Conservation (phyloP, 1,140 invertebrate species). For the Drosophila simulans region DNA sequence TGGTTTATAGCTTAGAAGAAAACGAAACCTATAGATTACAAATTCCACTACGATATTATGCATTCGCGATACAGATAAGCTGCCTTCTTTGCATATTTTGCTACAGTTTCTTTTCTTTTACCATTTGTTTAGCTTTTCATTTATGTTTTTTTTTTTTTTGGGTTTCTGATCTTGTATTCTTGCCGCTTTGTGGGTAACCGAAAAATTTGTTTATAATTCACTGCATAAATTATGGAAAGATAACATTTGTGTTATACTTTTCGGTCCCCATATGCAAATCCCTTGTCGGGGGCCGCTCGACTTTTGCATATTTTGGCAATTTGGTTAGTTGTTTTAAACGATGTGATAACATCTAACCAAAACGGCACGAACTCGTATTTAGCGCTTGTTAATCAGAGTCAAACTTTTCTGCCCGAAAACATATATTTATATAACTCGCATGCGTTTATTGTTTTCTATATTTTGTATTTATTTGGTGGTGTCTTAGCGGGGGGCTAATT, state of each 20-base stretch:
- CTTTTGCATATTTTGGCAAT: conserved; percentile 76
- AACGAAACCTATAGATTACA: conserved; percentile 66
- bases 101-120: conserved; percentile 59
- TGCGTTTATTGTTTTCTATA: conserved; percentile 24
- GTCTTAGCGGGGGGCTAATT: conserved; percentile 45
- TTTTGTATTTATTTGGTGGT: conserved; percentile 47
- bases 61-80: conserved; percentile 56
- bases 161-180: conserved; percentile 36
- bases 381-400: conserved; percentile 58
- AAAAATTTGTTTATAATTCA: conserved; percentile 53
- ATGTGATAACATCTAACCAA: conserved; percentile 74
- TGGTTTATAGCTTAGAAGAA: conserved; percentile 56
- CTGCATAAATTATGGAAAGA: conserved; percentile 40
- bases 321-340: conserved; percentile 83
- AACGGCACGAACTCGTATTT: conserved; percentile 69
- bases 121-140: conserved; percentile 33
- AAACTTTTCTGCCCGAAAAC: conserved; percentile 11
- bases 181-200: conserved; percentile 32
- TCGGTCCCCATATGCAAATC: conserved; percentile 34
- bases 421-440: conserved; percentile 40
- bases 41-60: conserved; percentile 78
- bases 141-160: conserved; percentile 30
- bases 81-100: conserved; percentile 64
- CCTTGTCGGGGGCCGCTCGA: conserved; percentile 28
- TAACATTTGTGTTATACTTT: conserved; percentile 44